Evolutionary conservation across 1,140 invertebrate species (phyloP).

Genomic region (Trichonephila clavata): DNA sequence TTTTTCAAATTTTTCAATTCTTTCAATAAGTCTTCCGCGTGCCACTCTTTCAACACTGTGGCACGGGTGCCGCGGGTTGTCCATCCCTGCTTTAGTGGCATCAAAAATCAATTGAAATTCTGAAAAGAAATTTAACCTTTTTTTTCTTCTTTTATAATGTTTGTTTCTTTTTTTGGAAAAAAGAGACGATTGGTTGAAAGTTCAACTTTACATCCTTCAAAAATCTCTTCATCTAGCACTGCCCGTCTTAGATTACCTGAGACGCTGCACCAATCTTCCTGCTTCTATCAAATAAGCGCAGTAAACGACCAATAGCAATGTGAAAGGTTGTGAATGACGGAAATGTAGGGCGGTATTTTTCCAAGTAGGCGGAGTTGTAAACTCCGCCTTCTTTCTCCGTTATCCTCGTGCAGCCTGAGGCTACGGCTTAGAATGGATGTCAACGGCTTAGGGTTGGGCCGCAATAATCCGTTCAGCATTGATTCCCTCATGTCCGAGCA

Average conservation of each 20-base stretch:
- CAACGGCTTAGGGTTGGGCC: constrained; percentile 65
- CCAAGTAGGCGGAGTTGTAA: background rate
- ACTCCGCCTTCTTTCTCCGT: background rate
- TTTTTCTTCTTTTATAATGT: background rate
- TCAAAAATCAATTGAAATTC: no score
- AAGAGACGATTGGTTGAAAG: background rate
- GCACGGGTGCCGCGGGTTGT: no score
- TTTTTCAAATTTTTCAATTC: no score
- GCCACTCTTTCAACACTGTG: no score
- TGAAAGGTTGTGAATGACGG: background rate
- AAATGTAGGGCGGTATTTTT: background rate
- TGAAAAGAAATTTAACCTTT: no score
- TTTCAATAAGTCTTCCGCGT: no score
- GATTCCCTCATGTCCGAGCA: constrained; percentile 67
- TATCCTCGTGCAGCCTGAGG: background rate
- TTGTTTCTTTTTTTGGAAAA: background rate
- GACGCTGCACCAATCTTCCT: background rate
- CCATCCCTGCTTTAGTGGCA: no score
- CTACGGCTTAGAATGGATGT: constrained; percentile 60
- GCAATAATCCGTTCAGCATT: constrained; percentile 69
- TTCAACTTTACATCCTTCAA: background rate
- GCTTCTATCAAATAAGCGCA: background rate
- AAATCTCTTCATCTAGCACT: background rate
- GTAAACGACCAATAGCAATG: constrained; percentile 10
- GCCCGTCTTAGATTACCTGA: constrained; percentile 19